Evolutionary conservation across 2,113 vertebrate species (phyloP), one percentile per base, ranked within the genome.

Genomic region (Takifugu bimaculatus): DNA sequence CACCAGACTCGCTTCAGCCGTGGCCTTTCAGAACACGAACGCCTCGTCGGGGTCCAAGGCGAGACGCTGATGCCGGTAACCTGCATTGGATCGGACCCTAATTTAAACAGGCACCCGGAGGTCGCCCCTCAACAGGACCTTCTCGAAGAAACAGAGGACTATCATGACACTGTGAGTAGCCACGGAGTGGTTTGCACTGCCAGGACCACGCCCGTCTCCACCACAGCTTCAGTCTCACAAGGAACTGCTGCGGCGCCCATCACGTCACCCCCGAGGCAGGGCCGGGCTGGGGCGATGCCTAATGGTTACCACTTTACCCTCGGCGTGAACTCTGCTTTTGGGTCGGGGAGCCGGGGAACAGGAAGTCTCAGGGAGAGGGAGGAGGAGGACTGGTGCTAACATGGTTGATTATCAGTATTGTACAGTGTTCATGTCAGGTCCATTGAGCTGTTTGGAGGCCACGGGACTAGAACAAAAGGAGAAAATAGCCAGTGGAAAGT

Each of bases 331-430:
- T 44, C 92, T 0, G 90, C 90, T 1, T 78, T 92, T 0, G 89
- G 89, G 7, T 69, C 86, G 1, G 85, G 86, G 50, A 54, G 86
- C 62, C 82, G 93, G 78, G 84, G 91, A 62, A 84, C 90, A n/a
- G 91, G 92, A 60, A 93, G 93, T 84, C 93, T 95, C 90, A 93
- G 91, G 35, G 93, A 94, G 76, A 85, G 90, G 1, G 93, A 94
- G 0, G 93, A 93, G 62, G 94, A 97, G 7, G 95, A 96, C 87
- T 98, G 96, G 96, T 98, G 96, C 94, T 99, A 95, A 91, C 81
- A 58, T 43, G 59, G 59, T 43, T 13, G 54, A 53, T 55, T 25
- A 9, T 60, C 42, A n/a, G 49, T 52, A 68, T 43, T 61, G 69
- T 52, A 28, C 49, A 53, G 58, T 3, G 52, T 78, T 70, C 82